Evolutionary conservation across 2,797 vertebrate species (phyloP).

Genomic region (Hipposideros larvatus): DNA sequence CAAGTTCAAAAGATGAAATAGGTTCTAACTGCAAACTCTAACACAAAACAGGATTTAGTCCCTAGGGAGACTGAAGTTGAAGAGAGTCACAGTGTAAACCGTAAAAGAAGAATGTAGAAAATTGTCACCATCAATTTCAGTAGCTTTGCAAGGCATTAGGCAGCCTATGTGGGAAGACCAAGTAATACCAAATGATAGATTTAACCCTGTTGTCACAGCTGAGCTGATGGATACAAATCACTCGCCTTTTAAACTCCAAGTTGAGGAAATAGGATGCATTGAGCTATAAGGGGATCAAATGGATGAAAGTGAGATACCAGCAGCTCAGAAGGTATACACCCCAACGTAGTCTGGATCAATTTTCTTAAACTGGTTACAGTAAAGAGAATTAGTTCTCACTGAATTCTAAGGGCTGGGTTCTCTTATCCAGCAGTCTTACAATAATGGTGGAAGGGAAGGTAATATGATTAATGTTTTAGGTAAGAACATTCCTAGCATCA

Average conservation of each 20-base stretch:
- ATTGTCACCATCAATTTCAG: conserved; percentile 74
- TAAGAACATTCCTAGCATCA: neutral
- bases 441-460: neutral
- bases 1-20: conserved; percentile 65
- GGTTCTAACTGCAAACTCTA: conserved; percentile 55
- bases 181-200: conserved; percentile 75
- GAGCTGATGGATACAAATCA: conserved; percentile 78
- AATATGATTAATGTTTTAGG: neutral
- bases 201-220: conserved; percentile 62
- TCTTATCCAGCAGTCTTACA: neutral
- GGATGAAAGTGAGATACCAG: conserved; percentile 61
- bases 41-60: conserved; percentile 55
- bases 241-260: conserved; percentile 67
- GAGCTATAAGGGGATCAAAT: conserved; percentile 55
- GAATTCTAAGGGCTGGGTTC: neutral
- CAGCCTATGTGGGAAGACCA: conserved; percentile 47
- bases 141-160: conserved; percentile 70
- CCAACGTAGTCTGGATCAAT: conserved; percentile 33
- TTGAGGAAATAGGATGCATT: conserved; percentile 42
- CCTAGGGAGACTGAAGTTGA: conserved; percentile 48
- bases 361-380: conserved; percentile 59
- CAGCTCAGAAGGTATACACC: conserved; percentile 39
- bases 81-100: conserved; percentile 64
- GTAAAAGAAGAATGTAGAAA: conserved; percentile 72
- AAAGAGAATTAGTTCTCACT: conserved; percentile 65